Evolutionary conservation across 2,888 invertebrate genomes (phyloP), one percentile per base, ranked within the genome.

Genomic region (Platypus cylindrus): DNA sequence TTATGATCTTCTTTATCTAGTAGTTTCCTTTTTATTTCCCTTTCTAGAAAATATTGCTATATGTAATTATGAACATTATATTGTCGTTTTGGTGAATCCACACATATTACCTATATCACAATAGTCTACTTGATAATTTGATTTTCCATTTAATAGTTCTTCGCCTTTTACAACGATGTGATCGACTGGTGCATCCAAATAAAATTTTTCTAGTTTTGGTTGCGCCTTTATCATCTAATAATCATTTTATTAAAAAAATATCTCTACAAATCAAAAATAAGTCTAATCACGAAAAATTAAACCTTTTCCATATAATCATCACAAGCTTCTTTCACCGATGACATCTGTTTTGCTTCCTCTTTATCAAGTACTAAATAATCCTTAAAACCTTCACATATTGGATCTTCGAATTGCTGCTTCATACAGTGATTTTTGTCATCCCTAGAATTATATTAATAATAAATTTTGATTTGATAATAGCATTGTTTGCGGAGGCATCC

Each of bases 71-170:
- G 25, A 25, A 25, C 5, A 8, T n/a, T 25, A 25, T 25, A 25
- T n/a, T 25, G 5, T 20, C 20, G 20, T 5, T 5, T 20, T 20
- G 7, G n/a, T n/a, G n/a, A n/a, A n/a, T n/a, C n/a, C n/a, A n/a
- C n/a, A n/a, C n/a, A n/a, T n/a, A n/a, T n/a, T 25, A 27, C 50
- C 45, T 25, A 49, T 45, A 28, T 52, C 48, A 24, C 52, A 50
- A 37, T 49, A 51, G 13, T 50, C 49, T 1, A 45, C 42, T 41
- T 50, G 48, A 32, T 52, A 52, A 9, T 45, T 38, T 9, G 45
- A 46, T 34, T 48, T 47, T 17, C 44, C 46, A 14, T 43, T 45
- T 12, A 45, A 33, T 17, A 50, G 15, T 34, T 43, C 27, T 5
- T 43, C 27, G 29, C 42, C 44, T 28, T 44, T 44, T 3, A 52